phyloP scores from a whole-genome alignment of 2,797 vertebrate genomes.

The Astyanax mexicanus region DNA sequence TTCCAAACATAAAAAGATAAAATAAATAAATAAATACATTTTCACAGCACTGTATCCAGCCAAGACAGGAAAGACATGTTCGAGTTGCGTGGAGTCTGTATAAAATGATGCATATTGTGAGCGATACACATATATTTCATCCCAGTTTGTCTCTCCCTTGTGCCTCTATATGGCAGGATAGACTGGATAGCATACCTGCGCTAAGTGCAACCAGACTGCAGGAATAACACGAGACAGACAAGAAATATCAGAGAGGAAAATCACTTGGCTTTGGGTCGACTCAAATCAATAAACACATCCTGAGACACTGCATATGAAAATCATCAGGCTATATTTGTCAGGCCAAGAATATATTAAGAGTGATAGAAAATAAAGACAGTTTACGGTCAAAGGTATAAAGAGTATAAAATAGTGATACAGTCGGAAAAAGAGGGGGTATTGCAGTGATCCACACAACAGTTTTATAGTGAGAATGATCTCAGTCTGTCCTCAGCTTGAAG shows the following conservation, averaged over 20 bases:
- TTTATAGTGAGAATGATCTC: not conserved
- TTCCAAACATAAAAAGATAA: no score
- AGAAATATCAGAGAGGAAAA: not conserved
- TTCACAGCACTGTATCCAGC: no score
- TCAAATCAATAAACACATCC: not conserved
- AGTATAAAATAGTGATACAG: no score
- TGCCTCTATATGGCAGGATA: not conserved
- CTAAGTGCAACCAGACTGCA: conserved; percentile 16
- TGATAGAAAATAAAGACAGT: not conserved
- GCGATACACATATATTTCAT: not conserved
- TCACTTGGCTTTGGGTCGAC: not conserved
- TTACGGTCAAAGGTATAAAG: not conserved
- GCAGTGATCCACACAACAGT: not conserved
- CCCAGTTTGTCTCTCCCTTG: not conserved
- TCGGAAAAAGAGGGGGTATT: not conserved
- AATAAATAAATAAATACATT: no score
- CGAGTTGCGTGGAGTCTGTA: not conserved
- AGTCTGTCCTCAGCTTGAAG: no score
- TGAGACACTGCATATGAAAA: conserved; percentile 4
- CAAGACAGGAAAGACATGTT: not conserved
- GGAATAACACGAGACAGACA: not conserved
- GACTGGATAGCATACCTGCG: not conserved
- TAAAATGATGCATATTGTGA: not conserved
- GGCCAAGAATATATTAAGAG: not conserved
- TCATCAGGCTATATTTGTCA: not conserved